Evolutionary conservation across 1,140 invertebrate genomes (phyloP).

Genomic region (Idris sp.): DNA sequence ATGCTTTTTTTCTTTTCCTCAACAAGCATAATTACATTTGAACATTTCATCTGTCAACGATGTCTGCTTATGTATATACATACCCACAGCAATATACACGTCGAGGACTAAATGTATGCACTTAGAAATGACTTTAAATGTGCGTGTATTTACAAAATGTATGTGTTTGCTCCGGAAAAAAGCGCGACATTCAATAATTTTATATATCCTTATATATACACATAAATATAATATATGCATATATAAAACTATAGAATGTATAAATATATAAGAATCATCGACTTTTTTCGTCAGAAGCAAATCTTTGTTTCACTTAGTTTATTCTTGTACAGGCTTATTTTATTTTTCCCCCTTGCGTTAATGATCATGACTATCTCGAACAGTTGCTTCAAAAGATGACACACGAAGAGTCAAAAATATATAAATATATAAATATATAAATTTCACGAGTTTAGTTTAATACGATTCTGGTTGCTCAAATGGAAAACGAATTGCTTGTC

Average conservation of each 20-base stretch:
- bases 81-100: slow-evolving; percentile 66
- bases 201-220: no score
- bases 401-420: slow-evolving; percentile 51
- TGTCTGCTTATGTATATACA: slow-evolving; percentile 66
- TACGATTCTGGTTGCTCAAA: slow-evolving; percentile 30
- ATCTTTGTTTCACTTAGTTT: no score
- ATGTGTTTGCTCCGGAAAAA: slow-evolving; percentile 46
- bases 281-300: no score
- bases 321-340: no score
- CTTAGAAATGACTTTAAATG: slow-evolving; percentile 57
- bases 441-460: slow-evolving; percentile 35
- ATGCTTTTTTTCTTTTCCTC: slow-evolving; percentile 65
- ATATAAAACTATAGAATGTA: no score
- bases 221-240: no score
- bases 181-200: no score
- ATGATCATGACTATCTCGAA: slow-evolving; percentile 50
- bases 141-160: slow-evolving; percentile 63
- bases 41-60: slow-evolving; percentile 64
- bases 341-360: slow-evolving; percentile 17
- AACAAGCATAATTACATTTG: slow-evolving; percentile 66
- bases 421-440: slow-evolving; percentile 59
- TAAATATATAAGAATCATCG: no score
- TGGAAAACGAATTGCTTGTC: slow-evolving; percentile 28
- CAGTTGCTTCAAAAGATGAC: slow-evolving; percentile 51
- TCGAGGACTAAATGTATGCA: slow-evolving; percentile 60